Conservation (phyloP, 2,797 vertebrate genomes). For the Eulemur coronatus region DNA sequence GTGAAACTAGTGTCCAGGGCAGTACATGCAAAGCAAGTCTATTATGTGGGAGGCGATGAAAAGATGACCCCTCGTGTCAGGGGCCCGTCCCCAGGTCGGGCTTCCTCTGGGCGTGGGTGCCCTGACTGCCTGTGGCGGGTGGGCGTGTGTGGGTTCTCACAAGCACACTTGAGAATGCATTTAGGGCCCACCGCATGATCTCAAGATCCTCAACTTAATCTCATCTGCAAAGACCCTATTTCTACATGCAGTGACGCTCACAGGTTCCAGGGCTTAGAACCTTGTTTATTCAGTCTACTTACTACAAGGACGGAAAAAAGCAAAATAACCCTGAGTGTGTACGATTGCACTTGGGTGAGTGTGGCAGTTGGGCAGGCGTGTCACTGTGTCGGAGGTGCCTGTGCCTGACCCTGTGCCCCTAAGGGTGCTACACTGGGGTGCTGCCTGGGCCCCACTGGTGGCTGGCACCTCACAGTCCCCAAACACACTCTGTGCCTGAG, state of each 20-base stretch:
- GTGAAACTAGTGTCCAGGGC: background rate
- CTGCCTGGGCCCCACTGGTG: background rate
- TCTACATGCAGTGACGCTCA: background rate
- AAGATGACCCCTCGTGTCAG: accelerated
- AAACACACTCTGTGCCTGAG: background rate
- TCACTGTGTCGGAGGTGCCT: background rate
- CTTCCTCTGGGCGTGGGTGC: background rate
- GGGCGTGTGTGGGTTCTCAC: accelerated
- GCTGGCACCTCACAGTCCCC: background rate
- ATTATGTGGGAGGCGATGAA: accelerated
- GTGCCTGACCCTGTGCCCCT: background rate
- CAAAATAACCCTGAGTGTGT: too few relatives aligned
- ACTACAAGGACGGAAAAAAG: background rate
- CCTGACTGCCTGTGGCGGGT: background rate
- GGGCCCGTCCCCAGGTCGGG: accelerated
- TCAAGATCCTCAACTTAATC: background rate
- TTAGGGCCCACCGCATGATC: background rate
- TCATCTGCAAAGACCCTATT: background rate
- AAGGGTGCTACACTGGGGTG: background rate
- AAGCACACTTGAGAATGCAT: background rate
- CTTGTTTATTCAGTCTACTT: background rate
- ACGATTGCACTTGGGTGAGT: too few relatives aligned
- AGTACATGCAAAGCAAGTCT: accelerated
- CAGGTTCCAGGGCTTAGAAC: background rate
- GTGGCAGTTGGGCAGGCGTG: background rate